phyloP scores from a whole-genome alignment of 2,113 vertebrate genomes.

The Ptilorrhoa leucosticta region DNA sequence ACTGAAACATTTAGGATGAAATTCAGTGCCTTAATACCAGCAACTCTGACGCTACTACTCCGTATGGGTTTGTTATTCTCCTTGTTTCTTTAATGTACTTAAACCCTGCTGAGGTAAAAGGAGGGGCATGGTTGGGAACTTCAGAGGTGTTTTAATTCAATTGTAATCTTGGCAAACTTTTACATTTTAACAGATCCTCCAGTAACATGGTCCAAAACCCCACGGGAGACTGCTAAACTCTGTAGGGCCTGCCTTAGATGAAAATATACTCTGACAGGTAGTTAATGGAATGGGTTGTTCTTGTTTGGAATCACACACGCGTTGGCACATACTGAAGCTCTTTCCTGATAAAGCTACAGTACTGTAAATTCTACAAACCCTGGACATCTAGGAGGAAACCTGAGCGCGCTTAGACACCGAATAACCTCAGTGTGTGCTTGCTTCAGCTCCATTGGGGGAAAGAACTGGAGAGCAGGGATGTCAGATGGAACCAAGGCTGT shows the following conservation, averaged over 20 bases:
- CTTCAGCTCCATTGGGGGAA: accelerated
- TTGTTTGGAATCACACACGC: neutral
- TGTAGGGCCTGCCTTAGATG: neutral
- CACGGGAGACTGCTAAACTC: neutral
- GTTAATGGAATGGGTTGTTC: neutral
- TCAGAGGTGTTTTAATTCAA: neutral
- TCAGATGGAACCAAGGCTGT: neutral
- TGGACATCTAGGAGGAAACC: neutral
- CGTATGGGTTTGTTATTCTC: neutral
- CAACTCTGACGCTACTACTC: neutral
- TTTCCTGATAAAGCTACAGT: neutral
- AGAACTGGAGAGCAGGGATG: neutral
- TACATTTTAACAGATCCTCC: neutral
- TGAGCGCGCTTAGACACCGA: neutral
- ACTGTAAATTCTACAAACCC: neutral
- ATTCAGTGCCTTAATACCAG: neutral
- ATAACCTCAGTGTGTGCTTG: neutral
- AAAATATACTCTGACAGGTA: neutral
- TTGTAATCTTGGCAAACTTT: neutral
- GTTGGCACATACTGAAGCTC: neutral
- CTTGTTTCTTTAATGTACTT: neutral
- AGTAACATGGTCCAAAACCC: neutral
- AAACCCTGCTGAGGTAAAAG: neutral
- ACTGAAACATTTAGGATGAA: constrained; percentile 5
- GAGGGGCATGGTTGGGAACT: neutral